Percentiles rank a stretch among this genome's conserved stretches.
phyloP scores from a whole-genome alignment of 2,888 invertebrate genomes.

The Spisula solida region DNA sequence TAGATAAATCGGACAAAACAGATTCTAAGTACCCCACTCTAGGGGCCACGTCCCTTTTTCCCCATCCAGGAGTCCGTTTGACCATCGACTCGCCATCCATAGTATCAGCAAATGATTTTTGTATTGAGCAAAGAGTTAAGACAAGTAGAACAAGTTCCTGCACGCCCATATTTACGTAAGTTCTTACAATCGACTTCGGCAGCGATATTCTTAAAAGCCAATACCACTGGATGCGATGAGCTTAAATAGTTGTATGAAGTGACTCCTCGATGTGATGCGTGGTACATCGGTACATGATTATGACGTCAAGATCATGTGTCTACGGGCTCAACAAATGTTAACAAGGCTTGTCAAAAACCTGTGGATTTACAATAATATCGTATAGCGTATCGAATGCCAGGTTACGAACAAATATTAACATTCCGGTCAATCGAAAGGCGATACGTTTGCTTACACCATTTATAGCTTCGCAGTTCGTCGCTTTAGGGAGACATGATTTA shows the following conservation, averaged over 20 bases:
- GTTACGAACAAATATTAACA: background rate
- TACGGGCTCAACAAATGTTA: conserved; percentile 12
- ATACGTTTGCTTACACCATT: conserved; percentile 3
- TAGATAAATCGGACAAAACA: conserved; percentile 63
- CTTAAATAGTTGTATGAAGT: conserved; percentile 43
- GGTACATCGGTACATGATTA: conserved; percentile 27
- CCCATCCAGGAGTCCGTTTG: conserved; percentile 78
- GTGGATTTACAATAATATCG: background rate
- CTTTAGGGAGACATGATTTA: conserved; percentile 1
- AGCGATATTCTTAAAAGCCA: conserved; percentile 38
- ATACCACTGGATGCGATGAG: conserved; percentile 10
- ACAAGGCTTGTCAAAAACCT: conserved; percentile 39
- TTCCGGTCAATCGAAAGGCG: background rate
- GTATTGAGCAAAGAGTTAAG: conserved; percentile 56
- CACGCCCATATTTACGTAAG: conserved; percentile 25
- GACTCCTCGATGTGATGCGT: background rate
- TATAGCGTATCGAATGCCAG: background rate
- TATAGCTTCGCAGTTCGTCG: conserved; percentile 12
- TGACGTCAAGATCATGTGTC: conserved; percentile 41
- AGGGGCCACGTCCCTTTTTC: conserved; percentile 65
- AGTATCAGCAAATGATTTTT: conserved; percentile 44
- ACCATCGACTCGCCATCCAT: conserved; percentile 50
- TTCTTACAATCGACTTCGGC: background rate
- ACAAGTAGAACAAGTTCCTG: conserved; percentile 51
- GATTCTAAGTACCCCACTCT: conserved; percentile 61